Conservation (phyloP, 2,113 vertebrate species). For the Phoenicopterus ruber region DNA sequence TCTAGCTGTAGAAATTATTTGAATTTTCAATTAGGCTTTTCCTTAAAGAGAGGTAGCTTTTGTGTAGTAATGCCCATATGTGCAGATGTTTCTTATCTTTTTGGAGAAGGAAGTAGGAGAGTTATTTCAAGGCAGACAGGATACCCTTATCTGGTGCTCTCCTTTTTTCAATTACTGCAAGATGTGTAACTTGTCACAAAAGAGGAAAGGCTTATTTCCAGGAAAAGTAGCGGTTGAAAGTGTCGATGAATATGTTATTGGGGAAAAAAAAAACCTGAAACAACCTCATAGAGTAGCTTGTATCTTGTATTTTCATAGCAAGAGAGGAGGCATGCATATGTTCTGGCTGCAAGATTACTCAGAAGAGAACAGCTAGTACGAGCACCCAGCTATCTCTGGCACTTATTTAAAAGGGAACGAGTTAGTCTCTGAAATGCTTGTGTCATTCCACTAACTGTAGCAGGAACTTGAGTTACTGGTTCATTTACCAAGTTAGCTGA, state of each 20-base stretch:
- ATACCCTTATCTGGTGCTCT: slow-evolving; percentile 19
- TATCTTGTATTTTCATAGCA: not conserved
- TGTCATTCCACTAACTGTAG: not conserved
- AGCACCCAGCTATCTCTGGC: not conserved
- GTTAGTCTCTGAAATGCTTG: not conserved
- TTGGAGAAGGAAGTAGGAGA: slow-evolving; percentile 13
- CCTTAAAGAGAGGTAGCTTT: not conserved
- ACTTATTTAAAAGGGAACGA: not conserved
- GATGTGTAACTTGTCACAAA: not conserved
- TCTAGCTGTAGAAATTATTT: not conserved
- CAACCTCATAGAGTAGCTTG: not conserved
- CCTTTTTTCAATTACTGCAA: slow-evolving; percentile 26
- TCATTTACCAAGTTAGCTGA: not conserved
- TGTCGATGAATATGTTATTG: not conserved
- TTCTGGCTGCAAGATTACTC: not conserved
- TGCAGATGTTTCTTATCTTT: slow-evolving; percentile 33
- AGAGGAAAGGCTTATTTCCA: not conserved
- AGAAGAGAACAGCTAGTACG: not conserved
- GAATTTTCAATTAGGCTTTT: not conserved
- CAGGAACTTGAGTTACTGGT: not conserved
- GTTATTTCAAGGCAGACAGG: slow-evolving; percentile 27
- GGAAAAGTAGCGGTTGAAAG: not conserved
- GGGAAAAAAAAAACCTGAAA: not conserved
- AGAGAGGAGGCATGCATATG: not conserved
- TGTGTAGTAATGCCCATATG: not conserved